Base-by-base conservation (phyloP, 2,888 invertebrate species). In the Chironomus riparius region DNA sequence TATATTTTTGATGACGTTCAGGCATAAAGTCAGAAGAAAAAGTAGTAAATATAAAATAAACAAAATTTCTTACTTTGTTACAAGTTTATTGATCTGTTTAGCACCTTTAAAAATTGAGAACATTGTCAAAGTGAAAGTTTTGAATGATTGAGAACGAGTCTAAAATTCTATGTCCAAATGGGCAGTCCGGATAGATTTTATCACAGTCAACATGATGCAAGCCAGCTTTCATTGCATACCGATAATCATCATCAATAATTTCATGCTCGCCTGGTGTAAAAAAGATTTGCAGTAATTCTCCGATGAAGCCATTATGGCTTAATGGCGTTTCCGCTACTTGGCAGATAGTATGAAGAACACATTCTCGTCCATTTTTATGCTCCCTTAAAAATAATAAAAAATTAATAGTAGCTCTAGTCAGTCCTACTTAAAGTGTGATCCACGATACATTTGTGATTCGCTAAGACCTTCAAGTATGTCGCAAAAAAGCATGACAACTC, bases 251-350 rank as follows among this genome's bases (percentile, higher is more conserved):
- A 38, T 48, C 50, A 4, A 76, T 15, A 1, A 28, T 18, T 38
- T 76, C 76, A 68, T 76, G 61, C 2, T 56, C 22, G 1, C 76
- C 76, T 1, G 76, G 76, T 10, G 69, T 69, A n/a, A 76, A 76
- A 28, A 76, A 76, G n/a, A 76, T 18, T 62, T 76, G 76, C 12
- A 76, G 6, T 1, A 76, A 48, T 18, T 76, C 76, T 13, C 70
- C 76, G 2, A 70, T 13, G 10, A 76, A 38, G 4, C 70, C 70
- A 71, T 76, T 76, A 28, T 70, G 70, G 6, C 61, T 50, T 22
- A 76, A 21, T 22, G 70, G 70, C 6, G 65, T 68, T 28, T 70
- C 70, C 12, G 65, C 65, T 7, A 65, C 65, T 71, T 76, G 65
- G 12, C 70, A 76, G 65, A 70, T 76, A 65, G 48, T 71, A 47